Evolutionary conservation across 2,113 vertebrate genomes (phyloP), one percentile per base, ranked within the genome.

Genomic region (Trichechus manatus): DNA sequence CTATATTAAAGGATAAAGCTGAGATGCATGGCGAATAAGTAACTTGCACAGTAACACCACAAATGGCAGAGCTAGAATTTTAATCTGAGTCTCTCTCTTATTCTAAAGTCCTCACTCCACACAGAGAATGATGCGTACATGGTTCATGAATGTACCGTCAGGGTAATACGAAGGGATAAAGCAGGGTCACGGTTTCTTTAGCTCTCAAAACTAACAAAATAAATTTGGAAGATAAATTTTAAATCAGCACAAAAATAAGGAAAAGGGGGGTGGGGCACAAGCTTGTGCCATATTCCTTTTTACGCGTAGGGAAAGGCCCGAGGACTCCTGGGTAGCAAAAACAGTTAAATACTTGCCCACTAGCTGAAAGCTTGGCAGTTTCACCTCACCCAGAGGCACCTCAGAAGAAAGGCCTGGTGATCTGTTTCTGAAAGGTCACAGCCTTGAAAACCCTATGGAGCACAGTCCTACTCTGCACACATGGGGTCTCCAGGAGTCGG

Each of bases 191-290:
- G 7, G 25, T 84, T 91, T 42, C 63, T 89, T 85, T 20, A 88
- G 78, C 31, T 89, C 78, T 88, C 79, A 82, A 68, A 89, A 78
- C n/a, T 50, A 70, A 86, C 75, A 93, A 89, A 80, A 78, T 70
- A 23, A 56, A 33, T 94, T 70, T 82, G n/a, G 64, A 92, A 97
- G 27, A 80, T 66, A 84, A 93, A 96, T 87, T 82, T 83, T 59
- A 94, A 77, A 53, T 9, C 15, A 84, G 7, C 25, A 89, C 59
- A 92, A 94, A 92, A 90, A 85, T n/a, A 85, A 27, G 2, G 6
- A 63, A 23, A 29, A 66, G 29, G 64, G 11, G 29, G 10, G 8
- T 6, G 29, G 29, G 64, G 29, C 6, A 27, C 53, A 90, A 87
- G 33, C 15, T 31, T 56, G 68, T 14, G 20, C 33, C 10, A 47